phyloP scores from a whole-genome alignment of 2,888 invertebrate genomes.

The Brachypterus glaber region DNA sequence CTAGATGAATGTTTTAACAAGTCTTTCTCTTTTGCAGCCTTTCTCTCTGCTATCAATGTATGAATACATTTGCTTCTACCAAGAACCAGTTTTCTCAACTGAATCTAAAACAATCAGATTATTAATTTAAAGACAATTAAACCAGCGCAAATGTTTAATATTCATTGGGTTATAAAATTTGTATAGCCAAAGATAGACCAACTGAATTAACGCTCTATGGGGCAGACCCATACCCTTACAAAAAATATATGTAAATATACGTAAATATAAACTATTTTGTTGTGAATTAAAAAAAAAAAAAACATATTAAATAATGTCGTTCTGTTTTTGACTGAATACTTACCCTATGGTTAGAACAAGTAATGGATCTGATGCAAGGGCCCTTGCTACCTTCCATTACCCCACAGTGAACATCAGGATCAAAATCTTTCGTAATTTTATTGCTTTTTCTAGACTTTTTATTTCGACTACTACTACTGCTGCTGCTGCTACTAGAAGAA shows the following conservation, averaged over 20 bases:
- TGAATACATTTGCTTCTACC: constrained; percentile 34
- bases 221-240: no score
- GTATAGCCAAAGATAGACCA: no score
- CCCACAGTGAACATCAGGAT: constrained; percentile 77
- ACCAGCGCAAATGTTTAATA: no score
- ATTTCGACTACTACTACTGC: constrained; percentile 13
- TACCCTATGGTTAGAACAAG: constrained; percentile 42
- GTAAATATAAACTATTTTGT: no score
- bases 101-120: constrained; percentile 25
- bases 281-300: no score
- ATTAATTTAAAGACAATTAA: constrained; percentile 5
- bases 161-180: no score
- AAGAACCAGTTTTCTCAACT: constrained; percentile 30
- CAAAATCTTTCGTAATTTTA: constrained; percentile 49
- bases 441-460: constrained; percentile 26
- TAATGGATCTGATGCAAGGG: constrained; percentile 71
- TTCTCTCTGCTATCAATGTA: constrained; percentile 31
- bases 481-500: constrained; percentile 14
- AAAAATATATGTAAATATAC: no score
- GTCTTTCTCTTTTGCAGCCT: constrained; percentile 31
- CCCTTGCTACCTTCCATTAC: constrained; percentile 60
- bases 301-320: no score
- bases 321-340: no score
- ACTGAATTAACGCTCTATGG: no score
- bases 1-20: constrained; percentile 20